phyloP scores from a whole-genome alignment of 2,888 invertebrate genomes.

The Acronicta aceris region DNA sequence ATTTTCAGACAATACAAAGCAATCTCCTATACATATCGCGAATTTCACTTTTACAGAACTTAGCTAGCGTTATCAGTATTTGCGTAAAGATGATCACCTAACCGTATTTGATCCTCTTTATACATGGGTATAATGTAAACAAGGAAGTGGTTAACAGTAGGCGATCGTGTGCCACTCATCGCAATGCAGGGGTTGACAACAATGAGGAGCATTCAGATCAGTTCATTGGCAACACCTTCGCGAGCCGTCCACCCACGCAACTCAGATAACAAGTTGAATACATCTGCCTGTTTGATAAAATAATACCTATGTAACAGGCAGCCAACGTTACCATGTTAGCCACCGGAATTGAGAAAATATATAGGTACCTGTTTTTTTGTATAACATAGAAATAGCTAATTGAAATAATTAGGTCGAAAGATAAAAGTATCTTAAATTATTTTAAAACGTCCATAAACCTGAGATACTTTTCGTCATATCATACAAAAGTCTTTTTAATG shows the following conservation, averaged over 20 bases:
- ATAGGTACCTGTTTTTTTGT: background rate
- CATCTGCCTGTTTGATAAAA: conserved; percentile 84
- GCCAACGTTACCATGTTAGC: conserved; percentile 54
- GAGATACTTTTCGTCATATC: conserved; percentile 3
- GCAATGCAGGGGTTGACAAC: conserved; percentile 78
- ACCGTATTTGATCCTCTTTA: conserved; percentile 60
- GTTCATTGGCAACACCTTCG: conserved; percentile 80
- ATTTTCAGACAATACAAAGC: conserved; percentile 23
- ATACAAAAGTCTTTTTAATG: conserved; percentile 25
- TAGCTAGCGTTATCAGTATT: conserved; percentile 55
- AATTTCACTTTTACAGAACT: conserved; percentile 51
- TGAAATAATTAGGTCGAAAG: conserved; percentile 15
- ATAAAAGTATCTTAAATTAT: conserved; percentile 17
- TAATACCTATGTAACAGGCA: conserved; percentile 67
- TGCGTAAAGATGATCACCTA: conserved; percentile 53
- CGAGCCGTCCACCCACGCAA: conserved; percentile 82
- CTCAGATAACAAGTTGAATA: conserved; percentile 84
- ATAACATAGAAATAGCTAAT: background rate
- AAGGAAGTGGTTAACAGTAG: conserved; percentile 78
- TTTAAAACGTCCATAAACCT: conserved; percentile 8
- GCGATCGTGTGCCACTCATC: conserved; percentile 72
- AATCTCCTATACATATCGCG: background rate
- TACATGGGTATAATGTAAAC: conserved; percentile 69
- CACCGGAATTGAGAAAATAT: conserved; percentile 22
- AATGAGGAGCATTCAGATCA: conserved; percentile 82